Evolutionary conservation across 2,797 vertebrate species (phyloP).

Genomic region (Danio aesculapii): DNA sequence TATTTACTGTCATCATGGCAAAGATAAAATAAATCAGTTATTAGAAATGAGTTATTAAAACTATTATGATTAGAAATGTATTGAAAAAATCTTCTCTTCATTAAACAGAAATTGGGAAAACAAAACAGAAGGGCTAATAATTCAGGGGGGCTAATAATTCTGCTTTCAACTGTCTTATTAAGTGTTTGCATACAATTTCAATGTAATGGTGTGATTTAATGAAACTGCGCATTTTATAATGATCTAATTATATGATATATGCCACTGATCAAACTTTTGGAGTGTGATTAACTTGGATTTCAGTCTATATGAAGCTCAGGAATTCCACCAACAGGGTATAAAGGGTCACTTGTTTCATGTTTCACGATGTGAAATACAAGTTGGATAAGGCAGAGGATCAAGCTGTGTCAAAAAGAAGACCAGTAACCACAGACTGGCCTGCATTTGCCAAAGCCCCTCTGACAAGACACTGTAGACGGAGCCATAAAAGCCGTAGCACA

Average conservation of each 20-base stretch:
- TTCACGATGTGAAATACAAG: slow-evolving; percentile 56
- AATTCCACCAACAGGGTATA: slow-evolving; percentile 41
- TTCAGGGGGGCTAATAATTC: no score
- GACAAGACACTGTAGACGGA: slow-evolving; percentile 42
- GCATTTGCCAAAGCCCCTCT: slow-evolving; percentile 38
- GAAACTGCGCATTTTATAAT: background rate
- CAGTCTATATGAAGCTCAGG: slow-evolving; percentile 15
- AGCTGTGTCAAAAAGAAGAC: slow-evolving; percentile 39
- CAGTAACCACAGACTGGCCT: slow-evolving; percentile 42
- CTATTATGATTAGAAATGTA: no score
- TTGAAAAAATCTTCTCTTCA: no score
- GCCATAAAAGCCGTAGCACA: slow-evolving; percentile 30
- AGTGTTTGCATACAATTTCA: background rate
- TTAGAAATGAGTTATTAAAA: no score
- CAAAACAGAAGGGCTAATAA: no score
- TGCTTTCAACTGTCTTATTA: no score
- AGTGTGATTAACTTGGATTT: slow-evolving; percentile 27
- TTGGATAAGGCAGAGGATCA: slow-evolving; percentile 53
- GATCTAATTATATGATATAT: background rate
- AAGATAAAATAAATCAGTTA: no score
- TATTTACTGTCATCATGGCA: no score
- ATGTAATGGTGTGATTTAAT: background rate
- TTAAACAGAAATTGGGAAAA: no score
- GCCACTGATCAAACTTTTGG: slow-evolving; percentile 2
- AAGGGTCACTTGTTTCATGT: slow-evolving; percentile 53